Evolutionary conservation across 2,888 invertebrate species (phyloP).

Genomic region (Pachymerium ferrugineum): DNA sequence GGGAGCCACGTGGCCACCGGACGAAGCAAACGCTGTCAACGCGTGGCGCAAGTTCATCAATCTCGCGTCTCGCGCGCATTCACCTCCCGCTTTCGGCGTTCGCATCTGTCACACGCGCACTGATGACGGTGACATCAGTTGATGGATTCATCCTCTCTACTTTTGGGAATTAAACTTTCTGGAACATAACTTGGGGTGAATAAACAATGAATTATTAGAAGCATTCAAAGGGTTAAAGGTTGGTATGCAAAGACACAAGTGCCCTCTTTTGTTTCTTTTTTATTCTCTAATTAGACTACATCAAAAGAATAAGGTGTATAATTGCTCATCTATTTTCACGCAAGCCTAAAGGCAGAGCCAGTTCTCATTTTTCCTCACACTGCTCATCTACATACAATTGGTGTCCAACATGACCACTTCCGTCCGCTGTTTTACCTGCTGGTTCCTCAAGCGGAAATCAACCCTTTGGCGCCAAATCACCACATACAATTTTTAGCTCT

Average conservation of each 20-base stretch:
- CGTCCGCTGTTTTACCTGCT: neutral
- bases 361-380: slow-evolving; percentile 16
- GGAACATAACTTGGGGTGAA: neutral
- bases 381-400: slow-evolving; percentile 15
- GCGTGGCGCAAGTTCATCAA: slow-evolving; percentile 30
- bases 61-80: slow-evolving; percentile 16
- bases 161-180: neutral
- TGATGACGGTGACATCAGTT: neutral
- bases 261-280: neutral
- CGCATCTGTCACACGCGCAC: slow-evolving; percentile 11
- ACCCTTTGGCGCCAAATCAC: neutral
- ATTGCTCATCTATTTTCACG: neutral
- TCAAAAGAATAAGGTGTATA: neutral
- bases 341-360: neutral
- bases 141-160: slow-evolving; percentile 15
- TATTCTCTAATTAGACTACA: neutral
- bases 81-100: neutral
- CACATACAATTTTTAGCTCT: neutral
- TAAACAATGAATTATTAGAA: neutral
- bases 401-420: neutral
- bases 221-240: neutral
- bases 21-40: slow-evolving; percentile 27
- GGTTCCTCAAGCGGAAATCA: neutral
- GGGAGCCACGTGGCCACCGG: slow-evolving; percentile 12
- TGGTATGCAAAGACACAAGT: too few relatives aligned